Base-by-base conservation (phyloP, 2,113 vertebrate genomes). In the Nannobrachium achirus region DNA sequence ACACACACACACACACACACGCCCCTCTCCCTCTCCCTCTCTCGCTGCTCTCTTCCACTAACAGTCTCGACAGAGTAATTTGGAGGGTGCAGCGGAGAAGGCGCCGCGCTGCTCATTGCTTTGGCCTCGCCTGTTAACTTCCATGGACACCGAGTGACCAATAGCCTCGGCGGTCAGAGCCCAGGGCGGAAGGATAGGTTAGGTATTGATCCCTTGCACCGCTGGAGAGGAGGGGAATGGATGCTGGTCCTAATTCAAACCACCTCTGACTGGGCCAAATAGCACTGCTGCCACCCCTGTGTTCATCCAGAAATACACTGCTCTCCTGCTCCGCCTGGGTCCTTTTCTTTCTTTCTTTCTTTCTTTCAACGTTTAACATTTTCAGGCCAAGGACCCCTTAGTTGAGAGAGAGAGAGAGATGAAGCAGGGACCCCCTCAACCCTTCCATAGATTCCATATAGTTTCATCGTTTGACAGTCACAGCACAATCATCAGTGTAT, bases 31-130 rank as follows among this genome's bases (percentile, higher is more conserved):
- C 69, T 75, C 76, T 74, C 76, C 75, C 66, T 14, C n/a, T n/a
- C n/a, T n/a, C n/a, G n/a, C n/a, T n/a, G n/a, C n/a, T n/a, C n/a
- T n/a, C n/a, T n/a, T n/a, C n/a, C 19, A 48, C 56, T 33, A 33
- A 33, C 41, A 63, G 70, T 76, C 83, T 86, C 53, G 0, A 20
- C 19, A 44, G 78, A 64, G 74, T 86, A 80, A 87, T 88, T 86
- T 86, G 77, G 66, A 85, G 71, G n/a, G n/a, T 19, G 7, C 63
- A 58, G 66, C 59, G 73, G 68, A 65, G 78, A 73, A 19, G 55
- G 48, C 40, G 49, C 42, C 8, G 69, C 58, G 69, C 51, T 69
- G 81, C 79, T 89, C 84, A 86, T 86, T 89, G 88, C 62, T 53
- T 68, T 74, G 79, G 78, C 78, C 79, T 81, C 64, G 63, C 75